A percentile compares a stretch with the other conserved stretches of the same genome.
These are phyloP conservation scores for Fabriciana adippe DNA, from an alignment of 2,888 invertebrate genomes.

Conservation along the genomic window DNA sequence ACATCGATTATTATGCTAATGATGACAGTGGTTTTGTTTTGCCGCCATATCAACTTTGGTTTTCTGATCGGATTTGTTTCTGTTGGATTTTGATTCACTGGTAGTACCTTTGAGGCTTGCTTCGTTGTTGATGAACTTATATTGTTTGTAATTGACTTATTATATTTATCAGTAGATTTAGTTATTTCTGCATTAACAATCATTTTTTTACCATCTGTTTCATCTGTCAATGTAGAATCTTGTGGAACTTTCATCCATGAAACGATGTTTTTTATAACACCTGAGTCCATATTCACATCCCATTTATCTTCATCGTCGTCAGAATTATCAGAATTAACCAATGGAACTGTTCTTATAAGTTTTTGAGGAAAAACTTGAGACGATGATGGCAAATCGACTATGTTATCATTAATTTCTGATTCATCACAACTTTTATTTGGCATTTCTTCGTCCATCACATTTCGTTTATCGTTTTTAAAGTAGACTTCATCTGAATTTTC, in stretches of 20 bases:
- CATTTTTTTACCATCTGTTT: not conserved
- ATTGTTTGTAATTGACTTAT: no score
- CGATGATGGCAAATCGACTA: slow-evolving; percentile 37
- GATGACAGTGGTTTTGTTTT: slow-evolving; percentile 53
- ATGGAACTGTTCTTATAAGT: slow-evolving; percentile 57
- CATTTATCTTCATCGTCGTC: slow-evolving; percentile 52
- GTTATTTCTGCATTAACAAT: no score
- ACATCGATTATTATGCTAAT: slow-evolving; percentile 67
- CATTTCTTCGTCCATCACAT: slow-evolving; percentile 15
- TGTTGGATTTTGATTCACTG: slow-evolving; percentile 27
- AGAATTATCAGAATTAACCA: slow-evolving; percentile 55
- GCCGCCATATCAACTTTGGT: slow-evolving; percentile 67
- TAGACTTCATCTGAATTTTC: slow-evolving; percentile 55
- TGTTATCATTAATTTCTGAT: slow-evolving; percentile 43
- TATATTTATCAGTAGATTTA: no score
- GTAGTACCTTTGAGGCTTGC: slow-evolving; percentile 20
- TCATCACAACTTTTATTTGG: not conserved
- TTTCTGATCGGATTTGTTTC: slow-evolving; percentile 45
- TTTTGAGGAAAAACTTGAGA: slow-evolving; percentile 43
- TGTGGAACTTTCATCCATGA: slow-evolving; percentile 19
- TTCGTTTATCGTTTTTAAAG: slow-evolving; percentile 43
- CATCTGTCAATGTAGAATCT: not conserved
- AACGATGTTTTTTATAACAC: slow-evolving; percentile 44
- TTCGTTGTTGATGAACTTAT: not conserved
- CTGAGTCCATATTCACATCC: slow-evolving; percentile 51